Evolutionary conservation across 2,888 invertebrate genomes (phyloP).

Genomic region (Nycteola revayana): DNA sequence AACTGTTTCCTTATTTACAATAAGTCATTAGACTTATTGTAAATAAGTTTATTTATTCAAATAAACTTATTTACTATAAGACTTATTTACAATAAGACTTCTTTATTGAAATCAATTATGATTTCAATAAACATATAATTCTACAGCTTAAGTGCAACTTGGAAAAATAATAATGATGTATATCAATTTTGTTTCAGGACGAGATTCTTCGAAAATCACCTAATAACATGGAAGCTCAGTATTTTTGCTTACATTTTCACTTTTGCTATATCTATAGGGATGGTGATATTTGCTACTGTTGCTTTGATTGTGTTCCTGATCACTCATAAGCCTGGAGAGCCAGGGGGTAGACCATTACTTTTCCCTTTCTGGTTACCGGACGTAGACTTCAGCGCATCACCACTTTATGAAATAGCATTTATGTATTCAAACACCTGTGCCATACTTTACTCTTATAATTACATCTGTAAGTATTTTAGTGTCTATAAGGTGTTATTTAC

Average conservation of each 20-base stretch:
- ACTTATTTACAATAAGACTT: not conserved
- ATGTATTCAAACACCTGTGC: conserved; percentile 36
- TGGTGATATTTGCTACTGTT: conserved; percentile 29
- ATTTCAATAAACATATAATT: too few species aligned
- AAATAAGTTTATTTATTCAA: too few species aligned
- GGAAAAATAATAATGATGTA: too few species aligned
- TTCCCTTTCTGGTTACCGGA: conserved; percentile 52
- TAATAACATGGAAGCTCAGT: conserved; percentile 49
- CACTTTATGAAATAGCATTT: conserved; percentile 50
- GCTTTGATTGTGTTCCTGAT: conserved; percentile 35
- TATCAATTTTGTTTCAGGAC: conserved; percentile 33
- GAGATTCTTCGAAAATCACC: conserved; percentile 47
- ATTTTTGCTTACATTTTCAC: conserved; percentile 34
- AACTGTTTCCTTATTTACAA: too few species aligned
- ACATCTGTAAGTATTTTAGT: conserved; percentile 46
- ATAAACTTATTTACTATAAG: too few species aligned
- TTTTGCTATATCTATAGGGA: conserved; percentile 21
- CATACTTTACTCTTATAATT: conserved; percentile 38
- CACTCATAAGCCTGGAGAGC: conserved; percentile 32
- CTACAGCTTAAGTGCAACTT: too few species aligned
- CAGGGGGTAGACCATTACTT: conserved; percentile 39
- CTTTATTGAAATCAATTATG: too few species aligned
- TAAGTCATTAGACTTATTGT: too few species aligned
- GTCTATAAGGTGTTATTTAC: too few species aligned
- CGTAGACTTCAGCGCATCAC: conserved; percentile 43